Evolutionary conservation across 2,888 invertebrate genomes (phyloP), one percentile per base, ranked within the genome.

Genomic region (Penaeus monodon): DNA sequence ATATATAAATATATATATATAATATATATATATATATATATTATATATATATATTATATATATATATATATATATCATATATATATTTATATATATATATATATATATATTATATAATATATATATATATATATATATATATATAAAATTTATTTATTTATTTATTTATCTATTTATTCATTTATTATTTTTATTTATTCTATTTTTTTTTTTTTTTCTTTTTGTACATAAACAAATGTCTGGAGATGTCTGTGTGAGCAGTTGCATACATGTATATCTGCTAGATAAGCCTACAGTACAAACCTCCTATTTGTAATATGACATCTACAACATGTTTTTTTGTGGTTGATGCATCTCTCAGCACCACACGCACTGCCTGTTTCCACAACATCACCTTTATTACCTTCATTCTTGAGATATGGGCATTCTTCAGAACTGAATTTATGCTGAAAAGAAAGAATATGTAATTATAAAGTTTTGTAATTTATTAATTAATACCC

Each of bases 241-340:
- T 22, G 22, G 22, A 14, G n/a, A 80, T 12, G 1, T 20, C 8
- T 68, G n/a, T 68, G 29, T 14, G 1, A 14, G 12, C n/a, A 10
- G 10, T 29, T 14, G 2, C 6, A 76, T 27, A 27, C 12, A 38
- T 2, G 17, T 49, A 77, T 22, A 24, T 57, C 27, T 76, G 57
- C 17, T n/a, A 76, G 24, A 22, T 7, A 22, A 79, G 20, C 27
- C 27, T 27, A n/a, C n/a, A 14, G 8, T 17, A 79, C 27, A 64
- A 27, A 85, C 85, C 85, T 73, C 7, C 73, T 63, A 85, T 85
- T 65, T 85, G 85, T 85, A 80, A 80, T n/a, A 85, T 70, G 80
- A 85, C 38, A 29, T 85, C 85, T 63, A 85, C 73, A 20, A 80
- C 49, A 17, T 63, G 29, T 29, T 63, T 63, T 1, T 12, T 64